These are phyloP conservation scores for Aix galericulata DNA, from an alignment of 2,113 vertebrate genomes.

Conservation along the genomic window DNA sequence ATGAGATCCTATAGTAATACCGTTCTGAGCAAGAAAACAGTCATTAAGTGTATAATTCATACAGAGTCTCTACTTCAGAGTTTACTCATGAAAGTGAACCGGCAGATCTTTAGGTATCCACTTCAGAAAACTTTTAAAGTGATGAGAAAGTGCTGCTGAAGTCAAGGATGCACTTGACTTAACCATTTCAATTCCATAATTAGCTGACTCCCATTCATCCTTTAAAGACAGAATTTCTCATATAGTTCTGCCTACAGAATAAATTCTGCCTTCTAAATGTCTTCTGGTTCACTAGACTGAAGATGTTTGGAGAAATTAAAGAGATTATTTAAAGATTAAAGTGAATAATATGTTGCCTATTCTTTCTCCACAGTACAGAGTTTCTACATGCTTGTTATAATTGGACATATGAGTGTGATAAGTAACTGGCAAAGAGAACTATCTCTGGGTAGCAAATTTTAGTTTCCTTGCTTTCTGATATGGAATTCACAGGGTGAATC, in stretches of 20 bases:
- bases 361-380: background rate
- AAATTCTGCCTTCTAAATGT: background rate
- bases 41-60: background rate
- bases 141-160: background rate
- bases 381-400: background rate
- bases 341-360: background rate
- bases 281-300: background rate
- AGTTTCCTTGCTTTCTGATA: background rate
- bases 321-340: background rate
- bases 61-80: background rate
- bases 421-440: background rate
- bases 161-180: background rate
- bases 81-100: background rate
- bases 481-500: background rate
- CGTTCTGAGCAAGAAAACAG: background rate
- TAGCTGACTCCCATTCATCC: background rate
- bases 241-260: background rate
- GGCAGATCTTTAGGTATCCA: background rate
- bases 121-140: background rate
- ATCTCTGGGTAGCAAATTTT: background rate
- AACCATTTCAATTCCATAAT: background rate
- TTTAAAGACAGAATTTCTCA: background rate
- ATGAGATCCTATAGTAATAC: background rate
- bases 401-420: background rate
- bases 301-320: background rate